These are phyloP conservation scores for Hippocampus barbouri DNA, from an alignment of 2,113 vertebrate species.

Conservation along the genomic window DNA sequence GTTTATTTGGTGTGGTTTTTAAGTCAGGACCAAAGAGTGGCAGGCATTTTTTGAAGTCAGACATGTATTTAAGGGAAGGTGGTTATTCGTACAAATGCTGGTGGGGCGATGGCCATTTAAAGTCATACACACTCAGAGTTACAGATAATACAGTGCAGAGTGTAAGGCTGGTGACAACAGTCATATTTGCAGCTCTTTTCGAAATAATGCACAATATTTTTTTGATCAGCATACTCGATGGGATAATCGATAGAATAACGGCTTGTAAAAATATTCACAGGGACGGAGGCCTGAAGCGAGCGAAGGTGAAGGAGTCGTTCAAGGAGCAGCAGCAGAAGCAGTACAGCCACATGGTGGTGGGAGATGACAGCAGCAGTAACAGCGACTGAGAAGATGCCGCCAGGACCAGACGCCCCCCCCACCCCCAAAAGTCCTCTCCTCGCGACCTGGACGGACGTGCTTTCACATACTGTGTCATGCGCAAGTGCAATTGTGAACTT, in stretches of 20 bases:
- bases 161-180: no score
- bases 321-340: slow-evolving; percentile 91
- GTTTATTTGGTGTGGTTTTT: background rate
- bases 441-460: slow-evolving; percentile 2
- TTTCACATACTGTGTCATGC: background rate
- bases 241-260: background rate
- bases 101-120: no score
- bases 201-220: background rate
- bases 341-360: slow-evolving; percentile 92
- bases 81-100: no score
- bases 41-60: no score
- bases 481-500: slow-evolving; percentile 15
- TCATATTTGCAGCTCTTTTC: no score
- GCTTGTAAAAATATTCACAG: slow-evolving; percentile 55
- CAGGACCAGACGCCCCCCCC: background rate
- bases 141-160: no score
- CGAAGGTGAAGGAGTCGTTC: slow-evolving; percentile 86
- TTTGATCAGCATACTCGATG: no score
- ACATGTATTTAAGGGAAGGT: no score
- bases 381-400: slow-evolving; percentile 56
- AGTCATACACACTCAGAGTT: no score
- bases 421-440: background rate
- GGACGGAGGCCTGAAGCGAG: slow-evolving; percentile 94
- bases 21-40: no score
- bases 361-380: slow-evolving; percentile 72